Evolutionary conservation across 2,797 vertebrate species (phyloP).

Genomic region (Siniperca undulata): DNA sequence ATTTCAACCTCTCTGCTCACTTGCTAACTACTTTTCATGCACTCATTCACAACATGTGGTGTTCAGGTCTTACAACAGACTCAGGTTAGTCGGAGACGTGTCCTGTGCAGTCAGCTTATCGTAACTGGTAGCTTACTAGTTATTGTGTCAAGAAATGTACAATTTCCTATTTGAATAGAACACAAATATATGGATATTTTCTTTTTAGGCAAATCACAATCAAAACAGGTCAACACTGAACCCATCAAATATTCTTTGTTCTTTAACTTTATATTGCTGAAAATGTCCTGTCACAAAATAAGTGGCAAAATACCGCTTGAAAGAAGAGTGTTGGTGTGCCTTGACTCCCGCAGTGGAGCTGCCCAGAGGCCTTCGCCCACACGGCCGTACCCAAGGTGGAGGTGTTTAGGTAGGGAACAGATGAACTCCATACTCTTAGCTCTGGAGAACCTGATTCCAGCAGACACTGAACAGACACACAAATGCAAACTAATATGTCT

Average conservation of each 20-base stretch:
- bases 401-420: slow-evolving; percentile 78
- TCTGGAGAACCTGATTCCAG: slow-evolving; percentile 67
- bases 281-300: neutral
- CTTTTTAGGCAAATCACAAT: neutral
- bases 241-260: neutral
- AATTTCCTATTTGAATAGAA: neutral
- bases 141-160: neutral
- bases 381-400: slow-evolving; percentile 77
- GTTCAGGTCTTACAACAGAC: neutral
- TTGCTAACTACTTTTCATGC: neutral
- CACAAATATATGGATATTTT: neutral
- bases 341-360: slow-evolving; percentile 71
- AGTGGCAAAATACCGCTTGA: slow-evolving; percentile 74
- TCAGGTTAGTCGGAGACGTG: neutral
- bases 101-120: neutral
- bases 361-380: slow-evolving; percentile 72
- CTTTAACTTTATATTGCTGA: neutral
- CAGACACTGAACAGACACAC: slow-evolving; percentile 75
- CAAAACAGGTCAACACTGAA: neutral
- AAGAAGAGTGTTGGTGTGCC: slow-evolving; percentile 75
- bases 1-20: neutral
- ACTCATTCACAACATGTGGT: neutral
- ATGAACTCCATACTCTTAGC: slow-evolving; percentile 84
- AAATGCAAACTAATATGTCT: neutral
- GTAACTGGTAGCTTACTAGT: neutral